Base-by-base conservation (phyloP, 2,888 invertebrate species). In the Tuberolachnus salignus region DNA sequence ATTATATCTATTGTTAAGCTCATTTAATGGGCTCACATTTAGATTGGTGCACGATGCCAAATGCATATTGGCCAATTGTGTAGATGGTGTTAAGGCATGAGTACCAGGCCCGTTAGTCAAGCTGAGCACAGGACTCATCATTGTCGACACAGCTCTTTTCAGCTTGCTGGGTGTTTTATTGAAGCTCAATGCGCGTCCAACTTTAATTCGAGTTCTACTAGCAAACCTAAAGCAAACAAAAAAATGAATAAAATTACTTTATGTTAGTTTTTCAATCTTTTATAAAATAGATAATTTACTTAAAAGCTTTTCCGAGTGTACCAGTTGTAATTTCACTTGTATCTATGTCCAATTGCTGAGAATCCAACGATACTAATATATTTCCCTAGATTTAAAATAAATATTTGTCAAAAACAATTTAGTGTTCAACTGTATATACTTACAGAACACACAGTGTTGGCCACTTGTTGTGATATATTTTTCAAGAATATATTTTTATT, bases 121-220 rank as follows among this genome's bases (percentile, higher is more conserved):
- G 13, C 78, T 59, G 34, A 78, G 78, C 42, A 94, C 94, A 14
- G 95, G 95, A 81, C 93, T 92, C 90, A 95, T 95, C 92, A 95
- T 94, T 61, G 95, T 94, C 23, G 97, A 97, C 86, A 97, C 93
- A 46, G 97, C 96, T 80, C 97, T 90, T 87, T 96, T 96, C 84
- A 97, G 87, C 86, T 94, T 95, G 82, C 93, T 94, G 70, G 97
- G 97, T 44, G 97, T 97, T 87, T 95, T 95, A 87, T 95, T 96
- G 87, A 97, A 95, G 82, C 96, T 97, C 85, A 97, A 93, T 82
- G 97, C 97, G 83, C 97, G 90, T 73, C 95, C 95, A 83, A 97
- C 95, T 89, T 94, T 94, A 85, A 93, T 90, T 84, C 92, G 89
- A 78, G 94, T 94, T 84, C 92, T 89, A 81, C 92, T 91, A 59